Conservation (phyloP, 2,888 invertebrate species). For the Noctua janthina region DNA sequence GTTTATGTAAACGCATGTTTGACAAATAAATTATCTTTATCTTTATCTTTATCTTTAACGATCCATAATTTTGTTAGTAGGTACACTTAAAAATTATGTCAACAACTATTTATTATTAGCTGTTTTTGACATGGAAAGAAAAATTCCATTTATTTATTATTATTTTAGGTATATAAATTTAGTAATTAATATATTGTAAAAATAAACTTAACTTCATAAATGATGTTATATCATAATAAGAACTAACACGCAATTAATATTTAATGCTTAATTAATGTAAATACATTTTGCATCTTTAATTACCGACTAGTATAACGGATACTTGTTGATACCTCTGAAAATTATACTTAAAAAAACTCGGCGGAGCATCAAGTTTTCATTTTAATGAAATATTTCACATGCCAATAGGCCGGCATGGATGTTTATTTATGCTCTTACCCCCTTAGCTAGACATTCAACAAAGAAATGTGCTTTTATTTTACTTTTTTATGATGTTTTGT, state of each 20-base stretch:
- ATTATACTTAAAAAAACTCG: not conserved
- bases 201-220: no score
- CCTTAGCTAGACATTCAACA: not conserved
- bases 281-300: not conserved
- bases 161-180: no score
- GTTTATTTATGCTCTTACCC: conserved; percentile 1
- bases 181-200: no score
- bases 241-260: not conserved
- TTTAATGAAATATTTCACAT: conserved; percentile 31
- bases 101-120: no score
- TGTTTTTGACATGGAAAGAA: no score
- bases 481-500: not conserved
- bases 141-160: no score
- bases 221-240: not conserved
- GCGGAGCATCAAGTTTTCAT: not conserved
- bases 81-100: no score
- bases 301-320: not conserved
- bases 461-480: not conserved
- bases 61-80: no score
- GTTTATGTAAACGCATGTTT: no score
- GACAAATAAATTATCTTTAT: no score
- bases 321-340: not conserved
- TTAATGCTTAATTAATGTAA: not conserved
- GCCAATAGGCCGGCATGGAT: not conserved
- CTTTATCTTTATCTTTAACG: no score